Evolutionary conservation across 2,888 invertebrate species (phyloP), one percentile per base, ranked within the genome.

Genomic region (Unio delphinus): DNA sequence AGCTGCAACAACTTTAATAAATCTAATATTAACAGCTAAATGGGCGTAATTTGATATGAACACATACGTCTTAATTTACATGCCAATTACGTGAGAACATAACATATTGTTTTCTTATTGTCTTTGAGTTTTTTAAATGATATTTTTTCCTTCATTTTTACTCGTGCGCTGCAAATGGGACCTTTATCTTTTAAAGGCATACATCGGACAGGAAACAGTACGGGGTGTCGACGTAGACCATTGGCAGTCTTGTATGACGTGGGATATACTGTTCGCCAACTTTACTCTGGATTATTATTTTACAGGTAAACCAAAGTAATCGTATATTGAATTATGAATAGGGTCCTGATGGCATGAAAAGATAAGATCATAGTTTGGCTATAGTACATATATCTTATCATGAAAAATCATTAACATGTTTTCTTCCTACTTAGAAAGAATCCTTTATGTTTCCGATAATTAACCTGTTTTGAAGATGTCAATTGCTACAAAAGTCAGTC

Each of bases 261-360:
- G 83, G 83, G 56, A 58, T 5, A 6, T 59, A 15, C 54, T 67
- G 1, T 72, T 72, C 34, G 73, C 77, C 20, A 80, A 74, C 15
- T 81, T 81, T 62, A 77, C 72, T 5, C 62, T 80, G 17, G 79
- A 81, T 66, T 83, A 80, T 61, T 83, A 79, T 60, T 81, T 81
- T 57, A 74, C 83, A n/a, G 70, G 79, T 76, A 73, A 30, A 55
- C 26, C 54, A n/a, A 54, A 17, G 55, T 63, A 57, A 65, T 56
- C 54, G 17, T n/a, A 65, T 18, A 55, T 57, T 23, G 17, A 18
- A n/a, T 65, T 20, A 58, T 26, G 20, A 57, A 11, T 58, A 65
- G 34, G 11, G 18, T 3, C 23, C 55, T 55, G 17, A 23, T 20
- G 7, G 55, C 55, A n/a, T 6, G 28, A 20, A 58, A 23, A 58